Conservation (phyloP, 2,113 vertebrate species). For the Danio rerio region GRCz12tu NC_133179.1:74036501-74037000, state of each 20-base stretch:
- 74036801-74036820: background rate
- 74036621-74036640: too few relatives aligned
- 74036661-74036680: too few relatives aligned
- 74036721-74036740: too few relatives aligned
- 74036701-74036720: too few relatives aligned
- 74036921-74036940: constrained; percentile 1
- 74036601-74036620: too few relatives aligned
- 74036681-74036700: too few relatives aligned
- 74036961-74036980: background rate
- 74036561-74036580: too few relatives aligned
- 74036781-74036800: background rate
- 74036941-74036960: background rate
- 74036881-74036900: background rate
- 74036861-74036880: background rate
- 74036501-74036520: too few relatives aligned
- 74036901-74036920: background rate
- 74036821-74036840: background rate
- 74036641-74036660: too few relatives aligned
- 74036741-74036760: background rate
- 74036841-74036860: background rate
- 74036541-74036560: background rate
- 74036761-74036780: background rate
- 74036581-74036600: too few relatives aligned
- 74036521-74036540: too few relatives aligned
- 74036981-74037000: background rate